Evolutionary conservation across 2,113 vertebrate genomes (phyloP), one percentile per base, ranked within the genome.

Genomic region (Rhinopithecus roxellana): DNA sequence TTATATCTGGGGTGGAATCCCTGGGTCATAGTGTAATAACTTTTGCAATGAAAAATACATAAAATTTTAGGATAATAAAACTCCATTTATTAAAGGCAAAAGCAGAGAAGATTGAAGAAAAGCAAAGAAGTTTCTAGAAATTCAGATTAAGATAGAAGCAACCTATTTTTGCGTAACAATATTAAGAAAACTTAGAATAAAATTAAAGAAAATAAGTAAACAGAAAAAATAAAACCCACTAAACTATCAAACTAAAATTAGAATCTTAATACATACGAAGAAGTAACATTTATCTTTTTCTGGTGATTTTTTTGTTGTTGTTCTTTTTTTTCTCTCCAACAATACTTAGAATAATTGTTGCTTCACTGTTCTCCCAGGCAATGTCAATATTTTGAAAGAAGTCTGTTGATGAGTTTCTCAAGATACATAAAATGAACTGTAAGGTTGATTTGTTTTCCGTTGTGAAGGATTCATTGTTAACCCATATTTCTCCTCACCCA

Each of bases 311-410:
- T 5, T 4, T 17, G 40, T 8, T 27, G 27, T 6, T 59, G 52
- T n/a, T 40, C 55, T 89, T 17, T 50, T 13, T 30, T 8, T 57
- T 30, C 27, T 59, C n/a, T 83, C 40, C 43, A n/a, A 14, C 30
- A 72, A 27, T 45, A 25, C 40, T 70, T n/a, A 27, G 67, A 74
- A 32, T 52, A 1, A n/a, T 40, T 35, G 9, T n/a, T 77, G 6
- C 35, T 75, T 70, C 20, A 20, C 78, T 40, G 2, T 74, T 40
- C 59, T 88, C 75, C 30, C 30, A 45, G 93, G 70, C 45, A 48
- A 25, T 59, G 16, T 57, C 81, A 74, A 25, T 25, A 52, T 74
- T 94, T 93, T 93, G 59, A 94, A 92, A 61, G 79, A 90, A 77
- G 45, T 70, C 61, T 10, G 32, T 45, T 90, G 78, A 78, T 43